Evolutionary conservation across 2,113 vertebrate genomes (phyloP).

Genomic region (Microcebus griseorufus): DNA sequence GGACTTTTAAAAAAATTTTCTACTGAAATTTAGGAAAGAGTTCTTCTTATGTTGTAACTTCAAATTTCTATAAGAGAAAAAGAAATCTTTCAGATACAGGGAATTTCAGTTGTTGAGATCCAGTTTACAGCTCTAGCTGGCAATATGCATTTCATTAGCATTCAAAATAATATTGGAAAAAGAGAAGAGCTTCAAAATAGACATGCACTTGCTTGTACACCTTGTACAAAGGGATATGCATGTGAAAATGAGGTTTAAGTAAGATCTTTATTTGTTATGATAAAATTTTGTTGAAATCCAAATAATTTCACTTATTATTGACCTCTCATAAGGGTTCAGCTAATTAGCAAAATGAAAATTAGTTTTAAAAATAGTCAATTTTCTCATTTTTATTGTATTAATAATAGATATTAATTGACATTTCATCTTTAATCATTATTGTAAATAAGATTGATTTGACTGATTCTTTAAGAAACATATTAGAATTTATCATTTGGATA

Average conservation of each 20-base stretch:
- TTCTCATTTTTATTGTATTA: neutral
- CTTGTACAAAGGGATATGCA: neutral
- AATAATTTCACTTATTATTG: neutral
- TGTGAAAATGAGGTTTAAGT: constrained; percentile 1
- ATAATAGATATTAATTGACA: neutral
- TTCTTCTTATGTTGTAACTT: neutral
- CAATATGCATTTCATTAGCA: constrained; percentile 8
- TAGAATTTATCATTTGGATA: neutral
- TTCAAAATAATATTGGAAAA: constrained; percentile 33
- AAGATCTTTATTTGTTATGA: neutral
- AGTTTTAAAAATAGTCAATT: neutral
- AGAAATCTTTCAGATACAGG: neutral
- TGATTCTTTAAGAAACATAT: neutral
- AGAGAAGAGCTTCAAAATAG: constrained; percentile 5
- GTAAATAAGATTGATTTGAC: neutral
- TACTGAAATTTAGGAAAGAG: constrained; percentile 55
- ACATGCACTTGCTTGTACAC: neutral
- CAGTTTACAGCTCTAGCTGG: neutral
- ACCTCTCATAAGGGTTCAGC: neutral
- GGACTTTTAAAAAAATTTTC: constrained; percentile 69
- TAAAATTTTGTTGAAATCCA: neutral
- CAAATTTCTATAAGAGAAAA: constrained; percentile 8
- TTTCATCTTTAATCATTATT: constrained; percentile 5
- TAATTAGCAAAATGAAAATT: constrained; percentile 6
- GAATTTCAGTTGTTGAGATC: constrained; percentile 24